These are phyloP conservation scores for Drosophila falleni DNA, from an alignment of 2,888 invertebrate species.

Conservation along the genomic window DNA sequence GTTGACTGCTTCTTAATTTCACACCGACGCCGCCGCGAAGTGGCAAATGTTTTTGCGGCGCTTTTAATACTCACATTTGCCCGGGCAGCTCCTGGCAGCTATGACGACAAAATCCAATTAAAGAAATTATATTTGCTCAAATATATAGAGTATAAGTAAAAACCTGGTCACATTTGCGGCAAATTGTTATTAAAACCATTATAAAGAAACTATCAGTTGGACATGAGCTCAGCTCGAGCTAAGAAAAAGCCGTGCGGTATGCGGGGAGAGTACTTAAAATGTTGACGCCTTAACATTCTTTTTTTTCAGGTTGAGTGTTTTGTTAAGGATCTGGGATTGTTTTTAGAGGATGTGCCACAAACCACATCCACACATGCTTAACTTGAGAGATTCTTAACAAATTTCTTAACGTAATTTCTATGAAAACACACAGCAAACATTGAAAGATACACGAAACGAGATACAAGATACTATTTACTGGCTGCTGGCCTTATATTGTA, in stretches of 20 bases:
- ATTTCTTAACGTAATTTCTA: constrained; percentile 69
- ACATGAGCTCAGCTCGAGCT: constrained; percentile 3
- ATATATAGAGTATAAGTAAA: constrained; percentile 34
- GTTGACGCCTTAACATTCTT: constrained; percentile 65
- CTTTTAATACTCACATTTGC: constrained; percentile 57
- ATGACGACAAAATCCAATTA: constrained; percentile 75
- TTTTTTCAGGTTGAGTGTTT: constrained; percentile 54
- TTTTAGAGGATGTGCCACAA: constrained; percentile 55
- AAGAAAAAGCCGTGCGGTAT: background rate
- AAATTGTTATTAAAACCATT: constrained; percentile 79
- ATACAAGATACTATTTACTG: constrained; percentile 71
- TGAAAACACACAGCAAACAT: constrained; percentile 52
- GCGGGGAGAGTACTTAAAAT: constrained; percentile 57
- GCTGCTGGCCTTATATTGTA: constrained; percentile 58
- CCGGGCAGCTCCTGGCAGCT: constrained; percentile 35
- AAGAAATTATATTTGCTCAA: constrained; percentile 77
- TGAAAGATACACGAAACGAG: constrained; percentile 34
- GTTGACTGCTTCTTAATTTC: constrained; percentile 58
- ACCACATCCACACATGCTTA: constrained; percentile 66
- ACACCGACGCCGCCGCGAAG: constrained; percentile 62
- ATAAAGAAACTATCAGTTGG: constrained; percentile 49
- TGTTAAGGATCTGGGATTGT: constrained; percentile 67
- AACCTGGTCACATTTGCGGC: constrained; percentile 73
- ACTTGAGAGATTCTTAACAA: constrained; percentile 64
- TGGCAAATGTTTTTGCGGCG: constrained; percentile 61